phyloP scores from a whole-genome alignment of 1,140 invertebrate genomes.

The Cardiocondyla obscurior region DNA sequence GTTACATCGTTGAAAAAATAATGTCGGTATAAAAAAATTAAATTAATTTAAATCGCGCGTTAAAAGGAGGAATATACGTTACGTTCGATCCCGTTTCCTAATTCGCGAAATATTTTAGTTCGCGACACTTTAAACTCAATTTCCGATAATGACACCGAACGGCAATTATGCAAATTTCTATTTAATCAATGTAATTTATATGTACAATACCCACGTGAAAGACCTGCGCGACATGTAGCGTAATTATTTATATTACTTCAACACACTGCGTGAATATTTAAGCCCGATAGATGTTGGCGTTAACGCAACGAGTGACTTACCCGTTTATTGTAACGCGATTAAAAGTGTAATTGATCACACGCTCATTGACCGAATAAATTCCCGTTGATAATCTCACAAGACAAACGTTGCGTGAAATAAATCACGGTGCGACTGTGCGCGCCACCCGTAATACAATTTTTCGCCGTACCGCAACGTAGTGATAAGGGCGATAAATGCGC shows the following conservation, averaged over 20 bases:
- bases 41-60: background rate
- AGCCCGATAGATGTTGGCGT: background rate
- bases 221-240: background rate
- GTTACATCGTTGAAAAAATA: background rate
- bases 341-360: conserved; percentile 53
- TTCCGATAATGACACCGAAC: background rate
- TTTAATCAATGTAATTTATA: conserved; percentile 41
- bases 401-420: conserved; percentile 36
- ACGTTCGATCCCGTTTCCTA: background rate
- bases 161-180: background rate
- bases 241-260: conserved; percentile 29
- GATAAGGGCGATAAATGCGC: conserved; percentile 56
- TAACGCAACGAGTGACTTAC: conserved; percentile 39
- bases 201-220: background rate
- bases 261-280: conserved; percentile 20
- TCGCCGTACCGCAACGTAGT: conserved; percentile 11
- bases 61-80: background rate
- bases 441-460: conserved; percentile 45
- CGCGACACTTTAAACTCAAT: background rate
- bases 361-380: conserved; percentile 52
- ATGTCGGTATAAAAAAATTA: background rate
- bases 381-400: conserved; percentile 47
- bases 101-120: background rate
- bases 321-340: conserved; percentile 44
- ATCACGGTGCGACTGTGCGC: conserved; percentile 43